These are phyloP conservation scores for Polypterus senegalus DNA, from an alignment of 2,113 vertebrate species.

Conservation along the genomic window DNA sequence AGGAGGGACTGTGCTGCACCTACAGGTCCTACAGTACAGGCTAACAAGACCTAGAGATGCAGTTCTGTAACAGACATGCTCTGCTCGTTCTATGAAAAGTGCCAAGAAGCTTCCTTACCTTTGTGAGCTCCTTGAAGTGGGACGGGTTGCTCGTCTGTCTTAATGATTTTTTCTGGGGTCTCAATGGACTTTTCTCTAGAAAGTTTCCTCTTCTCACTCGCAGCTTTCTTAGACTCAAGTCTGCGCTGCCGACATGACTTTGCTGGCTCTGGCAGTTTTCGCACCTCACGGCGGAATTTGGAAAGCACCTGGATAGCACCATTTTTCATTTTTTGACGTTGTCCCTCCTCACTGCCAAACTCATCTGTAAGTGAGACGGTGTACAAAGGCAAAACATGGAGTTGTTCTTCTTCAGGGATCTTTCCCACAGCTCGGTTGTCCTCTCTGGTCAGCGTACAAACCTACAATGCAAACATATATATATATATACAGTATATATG, in stretches of 20 bases:
- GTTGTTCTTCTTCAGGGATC: slow-evolving; percentile 82
- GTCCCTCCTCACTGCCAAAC: slow-evolving; percentile 80
- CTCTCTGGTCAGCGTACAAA: slow-evolving; percentile 93
- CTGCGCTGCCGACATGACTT: slow-evolving; percentile 90
- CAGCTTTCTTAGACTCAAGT: slow-evolving; percentile 80
- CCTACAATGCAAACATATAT: slow-evolving; percentile 40
- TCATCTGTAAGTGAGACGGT: slow-evolving; percentile 76
- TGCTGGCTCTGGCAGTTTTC: slow-evolving; percentile 83
- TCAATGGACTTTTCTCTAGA: slow-evolving; percentile 72
- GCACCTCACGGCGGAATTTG: slow-evolving; percentile 80
- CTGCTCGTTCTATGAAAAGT: too few relatives aligned
- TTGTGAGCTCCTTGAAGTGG: slow-evolving; percentile 45
- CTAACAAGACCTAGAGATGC: too few relatives aligned
- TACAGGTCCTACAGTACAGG: too few relatives aligned
- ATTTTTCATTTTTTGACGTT: slow-evolving; percentile 71
- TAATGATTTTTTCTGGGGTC: slow-evolving; percentile 72
- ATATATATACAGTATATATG: neutral
- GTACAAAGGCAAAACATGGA: slow-evolving; percentile 91
- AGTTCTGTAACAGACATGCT: too few relatives aligned
- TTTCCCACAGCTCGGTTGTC: slow-evolving; percentile 80
- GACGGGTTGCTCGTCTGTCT: slow-evolving; percentile 36
- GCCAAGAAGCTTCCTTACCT: slow-evolving; percentile 27
- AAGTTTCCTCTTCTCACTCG: slow-evolving; percentile 82
- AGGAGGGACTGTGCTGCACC: too few relatives aligned
- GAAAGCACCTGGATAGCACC: slow-evolving; percentile 89